Evolutionary conservation across 2,888 invertebrate species (phyloP), one percentile per base, ranked within the genome.

Genomic region (Polia nebulosa): DNA sequence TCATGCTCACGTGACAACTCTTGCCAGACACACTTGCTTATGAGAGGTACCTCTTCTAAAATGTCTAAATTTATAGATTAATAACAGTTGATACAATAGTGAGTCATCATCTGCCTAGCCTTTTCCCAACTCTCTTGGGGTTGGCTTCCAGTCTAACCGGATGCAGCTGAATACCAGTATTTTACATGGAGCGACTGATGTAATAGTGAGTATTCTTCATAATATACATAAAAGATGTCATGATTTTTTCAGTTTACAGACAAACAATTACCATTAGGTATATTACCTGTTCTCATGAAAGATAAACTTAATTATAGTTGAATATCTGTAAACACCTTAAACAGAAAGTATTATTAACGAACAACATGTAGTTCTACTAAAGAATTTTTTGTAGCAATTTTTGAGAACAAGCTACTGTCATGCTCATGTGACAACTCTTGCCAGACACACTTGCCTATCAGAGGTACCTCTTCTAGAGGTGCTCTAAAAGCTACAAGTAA

Each of bases 391-490:
- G 96, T 95, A 56, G 97, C 97, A 74, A 98, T 96, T 81, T 97
- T 96, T 25, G 96, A 92, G 17, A 97, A 94, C 60, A 99, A 91
- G 78, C 96, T 96, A 71, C 97, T 97, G 59, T 98, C 97, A 41
- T 98, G 91, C 51, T 97, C 96, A 84, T 96, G 95, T 34, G 97
- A 96, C 51, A 98, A 92, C 92, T 98, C 98, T 83, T 98, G 97
- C 99, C 99, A 99, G 17, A 97, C 97, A 93, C 98, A 99, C 92
- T 98, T 98, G 67, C 98, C 98, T 87, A 98, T 98, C 6, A 98
- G 96, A 13, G 97, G 97, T 0, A 98, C 98, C 88, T 98, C 98
- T 94, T 99, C 99, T 34, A 99, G 93, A 0, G 98, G 97, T 39
- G 98, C 97, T 78, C 98, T 96, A 87, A 99, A 98, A 1, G 98